Base-by-base conservation (phyloP, 37 sponge, comb jelly and placozoan species). In the Bolinopsis microptera region DNA sequence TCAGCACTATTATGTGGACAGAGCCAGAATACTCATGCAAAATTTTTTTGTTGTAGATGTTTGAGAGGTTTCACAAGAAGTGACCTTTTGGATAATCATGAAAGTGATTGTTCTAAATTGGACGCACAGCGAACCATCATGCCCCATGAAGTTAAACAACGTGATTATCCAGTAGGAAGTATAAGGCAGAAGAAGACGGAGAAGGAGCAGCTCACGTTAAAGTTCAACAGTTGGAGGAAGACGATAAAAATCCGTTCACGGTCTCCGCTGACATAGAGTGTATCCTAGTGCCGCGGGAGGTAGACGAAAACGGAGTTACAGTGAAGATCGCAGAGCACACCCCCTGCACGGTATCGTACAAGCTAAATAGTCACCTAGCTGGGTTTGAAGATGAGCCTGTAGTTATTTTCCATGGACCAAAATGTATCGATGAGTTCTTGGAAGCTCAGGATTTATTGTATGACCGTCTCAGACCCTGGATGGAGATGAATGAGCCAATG, bases 201-300 rank as follows among this genome's bases (percentile, higher is more conserved):
- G n/a, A n/a, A n/a, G n/a, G n/a, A n/a, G n/a, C n/a, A n/a, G n/a
- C n/a, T n/a, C 74, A 48, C 61, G 61, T 48, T 77, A 3, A 32
- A 77, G 80, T 77, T 77, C 80, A 35, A 27, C 9, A 32, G 33
- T 77, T 77, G 28, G 21, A 32, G 80, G 33, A 77, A 77, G 80
- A 77, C 35, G 13, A 32, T 77, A 32, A 1, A 32, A 18, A 77
- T 34, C 80, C 80, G 9, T 22, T 77, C 33, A 32, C 27, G 13
- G 32, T 77, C 9, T 27, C 80, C 0, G 80, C 80, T 16, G 80
- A 77, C 32, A 32, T 77, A 27, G 80, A 77, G 35, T 77, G 80
- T 32, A 5, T 77, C 9, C 9, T 77, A 1, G 22, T 22, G 37
- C 35, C 35, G 1, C 21, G 28, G 16, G 80, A 1, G 2, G 80